Base-by-base conservation (phyloP, 2,888 invertebrate genomes). In the Dryocosmus kuriphilus region DNA sequence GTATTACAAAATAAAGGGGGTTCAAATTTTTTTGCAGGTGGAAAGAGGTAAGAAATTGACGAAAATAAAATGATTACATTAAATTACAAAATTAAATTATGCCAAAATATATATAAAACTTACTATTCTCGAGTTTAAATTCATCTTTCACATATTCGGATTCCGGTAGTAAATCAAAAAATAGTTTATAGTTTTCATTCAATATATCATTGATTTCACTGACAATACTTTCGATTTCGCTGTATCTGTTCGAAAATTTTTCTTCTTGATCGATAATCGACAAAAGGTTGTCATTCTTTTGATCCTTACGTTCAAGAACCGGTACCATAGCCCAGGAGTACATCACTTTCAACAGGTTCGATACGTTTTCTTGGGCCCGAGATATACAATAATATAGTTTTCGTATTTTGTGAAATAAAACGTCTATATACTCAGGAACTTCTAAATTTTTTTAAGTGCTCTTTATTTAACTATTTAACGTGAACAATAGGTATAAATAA, bases 251-350 rank as follows among this genome's bases (percentile, higher is more conserved):
- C 30, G 92, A 87, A 27, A 94, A 92, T 83, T 94, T 92, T 6
- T 93, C 93, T 7, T 92, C 90, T 24, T 94, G 91, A 84, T 95
- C 95, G 6, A 91, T 91, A 2, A 94, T 92, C 38, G 93, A 93
- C 1, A 97, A 89, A 65, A 94, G 89, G 83, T 93, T 91, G 57
- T 93, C 93, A 11, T 93, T 93, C 86, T 94, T 94, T 0, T 93
- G 92, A 84, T 96, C 95, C 86, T 95, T 96, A 30, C 98, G 92
- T 87, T 95, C 94, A 88, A 96, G 96, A 9, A 98, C 92, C 0
- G 98, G 96, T 19, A 92, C 87, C 81, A 94, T 93, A 1, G 95
- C 95, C 97, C 98, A 98, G 0, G 92, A 92, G 1, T 93, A 93
- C 35, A 96, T 94, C 74, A 93, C 93, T 0, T 91, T 88, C 1